Evolutionary conservation across 2,113 vertebrate species (phyloP).

Genomic region (Mellivora capensis): DNA sequence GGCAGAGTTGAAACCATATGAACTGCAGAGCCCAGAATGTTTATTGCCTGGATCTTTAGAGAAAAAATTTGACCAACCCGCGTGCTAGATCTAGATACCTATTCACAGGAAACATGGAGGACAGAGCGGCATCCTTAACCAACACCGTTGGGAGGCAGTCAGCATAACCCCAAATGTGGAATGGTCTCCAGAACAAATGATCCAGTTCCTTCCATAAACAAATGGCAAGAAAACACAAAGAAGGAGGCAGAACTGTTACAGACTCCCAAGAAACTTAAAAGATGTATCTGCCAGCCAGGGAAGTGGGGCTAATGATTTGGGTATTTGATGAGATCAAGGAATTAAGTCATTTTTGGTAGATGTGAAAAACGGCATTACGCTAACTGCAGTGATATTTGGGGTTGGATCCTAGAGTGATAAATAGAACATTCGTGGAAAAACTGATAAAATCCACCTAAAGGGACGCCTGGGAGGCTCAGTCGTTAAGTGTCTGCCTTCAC

Average conservation of each 20-base stretch:
- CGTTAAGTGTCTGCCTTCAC: no score
- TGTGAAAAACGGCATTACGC: not conserved
- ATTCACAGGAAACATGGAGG: not conserved
- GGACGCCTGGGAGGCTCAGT: no score
- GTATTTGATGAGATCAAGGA: not conserved
- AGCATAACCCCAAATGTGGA: not conserved
- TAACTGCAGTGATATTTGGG: not conserved
- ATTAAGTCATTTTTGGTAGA: not conserved
- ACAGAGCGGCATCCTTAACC: not conserved
- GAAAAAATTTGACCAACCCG: not conserved
- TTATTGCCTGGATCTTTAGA: not conserved
- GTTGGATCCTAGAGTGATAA: not conserved
- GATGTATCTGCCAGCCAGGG: not conserved
- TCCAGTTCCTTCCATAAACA: not conserved
- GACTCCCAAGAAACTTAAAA: not conserved
- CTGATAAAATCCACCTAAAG: not conserved
- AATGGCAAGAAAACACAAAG: not conserved
- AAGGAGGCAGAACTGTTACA: not conserved
- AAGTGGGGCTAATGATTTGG: not conserved
- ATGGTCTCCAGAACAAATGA: not conserved
- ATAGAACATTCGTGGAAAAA: not conserved
- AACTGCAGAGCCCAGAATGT: not conserved
- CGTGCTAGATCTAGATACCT: not conserved
- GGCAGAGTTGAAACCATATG: not conserved
- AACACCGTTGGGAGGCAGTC: not conserved